A percentile compares a stretch with the other conserved stretches of the same genome.
These are phyloP conservation scores for Cromileptes altivelis DNA, from an alignment of 2,113 vertebrate genomes.

Conservation along the genomic window DNA sequence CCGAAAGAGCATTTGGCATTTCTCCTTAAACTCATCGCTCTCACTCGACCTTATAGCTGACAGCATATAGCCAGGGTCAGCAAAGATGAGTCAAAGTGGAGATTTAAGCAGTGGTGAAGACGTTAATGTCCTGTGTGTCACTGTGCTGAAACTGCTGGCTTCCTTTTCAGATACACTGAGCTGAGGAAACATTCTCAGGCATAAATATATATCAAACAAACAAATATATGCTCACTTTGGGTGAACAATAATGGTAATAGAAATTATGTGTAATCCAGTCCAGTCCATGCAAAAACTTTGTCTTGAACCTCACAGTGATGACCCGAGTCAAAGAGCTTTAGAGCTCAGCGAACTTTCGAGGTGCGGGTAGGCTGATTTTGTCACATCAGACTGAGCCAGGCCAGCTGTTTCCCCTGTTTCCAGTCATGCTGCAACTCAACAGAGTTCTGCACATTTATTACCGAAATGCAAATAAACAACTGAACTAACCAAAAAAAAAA, in stretches of 20 bases:
- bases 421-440: no score
- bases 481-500: no score
- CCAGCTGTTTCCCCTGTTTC: no score
- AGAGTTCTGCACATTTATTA: no score
- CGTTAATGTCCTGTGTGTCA: background rate
- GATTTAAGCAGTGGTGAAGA: background rate
- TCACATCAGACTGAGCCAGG: no score
- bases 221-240: background rate
- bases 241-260: background rate
- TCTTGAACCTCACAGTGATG: no score
- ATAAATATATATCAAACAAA: background rate
- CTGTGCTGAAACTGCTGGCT: background rate
- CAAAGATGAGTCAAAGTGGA: background rate
- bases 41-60: background rate
- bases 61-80: background rate
- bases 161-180: background rate
- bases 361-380: no score
- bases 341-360: no score
- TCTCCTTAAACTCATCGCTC: background rate
- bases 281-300: no score
- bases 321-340: no score
- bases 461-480: no score
- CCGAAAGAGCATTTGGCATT: constrained; percentile 6
- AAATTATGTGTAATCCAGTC: background rate
- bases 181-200: background rate